Percentiles rank a stretch among this genome's conserved stretches.
Conservation (phyloP, 2,113 vertebrate genomes). For the Sinocyclocheilus maitianheensis region DNA sequence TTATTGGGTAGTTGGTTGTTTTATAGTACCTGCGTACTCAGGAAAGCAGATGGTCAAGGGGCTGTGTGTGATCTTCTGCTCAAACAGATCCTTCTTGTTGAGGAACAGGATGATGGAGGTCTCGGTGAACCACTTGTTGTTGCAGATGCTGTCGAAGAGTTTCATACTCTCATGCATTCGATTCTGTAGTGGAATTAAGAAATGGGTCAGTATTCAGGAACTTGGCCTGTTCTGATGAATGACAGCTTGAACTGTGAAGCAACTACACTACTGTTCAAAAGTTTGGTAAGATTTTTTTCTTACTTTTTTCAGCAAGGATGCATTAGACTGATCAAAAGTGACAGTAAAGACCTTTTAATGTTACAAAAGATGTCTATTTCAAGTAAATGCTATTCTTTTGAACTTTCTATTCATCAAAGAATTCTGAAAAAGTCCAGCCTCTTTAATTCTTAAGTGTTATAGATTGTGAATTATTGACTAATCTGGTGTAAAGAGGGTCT, state of each 20-base stretch:
- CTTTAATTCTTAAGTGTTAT: not conserved
- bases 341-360: not conserved
- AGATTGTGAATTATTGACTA: not conserved
- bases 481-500: conserved; percentile 48
- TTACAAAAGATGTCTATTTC: not conserved
- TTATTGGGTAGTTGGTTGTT: not conserved
- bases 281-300: too few relatives aligned
- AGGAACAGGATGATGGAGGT: conserved; percentile 99
- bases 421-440: not conserved
- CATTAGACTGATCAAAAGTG: not conserved
- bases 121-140: conserved; percentile 99
- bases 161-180: conserved; percentile 99
- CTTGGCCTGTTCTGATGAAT: not conserved
- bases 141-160: conserved; percentile 98
- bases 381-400: not conserved
- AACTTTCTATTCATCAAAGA: not conserved
- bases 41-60: conserved; percentile 97
- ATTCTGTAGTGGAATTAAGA: conserved; percentile 77
- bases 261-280: not conserved
- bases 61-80: conserved; percentile 94
- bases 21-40: conserved; percentile 87
- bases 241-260: too few relatives aligned
- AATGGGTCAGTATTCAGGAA: not conserved
- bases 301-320: not conserved
- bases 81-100: conserved; percentile 99